A percentile compares a stretch with the other conserved stretches of the same genome.
Conservation (phyloP, 2,888 invertebrate species). For the Gastrophysa polygoni region DNA sequence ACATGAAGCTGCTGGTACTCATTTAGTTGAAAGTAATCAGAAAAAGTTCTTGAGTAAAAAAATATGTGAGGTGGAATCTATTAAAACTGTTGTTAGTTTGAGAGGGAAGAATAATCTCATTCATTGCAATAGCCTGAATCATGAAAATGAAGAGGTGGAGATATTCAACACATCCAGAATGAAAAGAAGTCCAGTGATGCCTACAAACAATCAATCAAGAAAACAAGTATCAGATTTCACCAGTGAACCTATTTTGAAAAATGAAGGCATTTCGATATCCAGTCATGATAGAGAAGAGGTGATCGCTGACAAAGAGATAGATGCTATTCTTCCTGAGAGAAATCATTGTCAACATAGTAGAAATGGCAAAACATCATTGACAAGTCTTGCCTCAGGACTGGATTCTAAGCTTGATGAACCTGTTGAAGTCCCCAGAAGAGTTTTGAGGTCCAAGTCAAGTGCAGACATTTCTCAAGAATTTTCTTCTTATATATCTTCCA, state of each 20-base stretch:
- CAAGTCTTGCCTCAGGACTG: background rate
- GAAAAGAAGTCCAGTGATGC: slow-evolving; percentile 5
- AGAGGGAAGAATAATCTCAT: slow-evolving; percentile 13
- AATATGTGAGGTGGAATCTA: background rate
- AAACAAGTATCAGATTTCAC: background rate
- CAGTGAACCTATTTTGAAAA: background rate
- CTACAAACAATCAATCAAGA: background rate
- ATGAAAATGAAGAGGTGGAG: slow-evolving; percentile 26
- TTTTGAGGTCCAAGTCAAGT: slow-evolving; percentile 15
- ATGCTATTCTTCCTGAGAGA: too few relatives aligned
- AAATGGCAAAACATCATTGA: background rate
- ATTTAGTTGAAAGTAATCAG: slow-evolving; percentile 15
- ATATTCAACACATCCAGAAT: slow-evolving; percentile 18
- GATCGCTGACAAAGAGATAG: background rate
- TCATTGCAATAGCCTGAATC: slow-evolving; percentile 22
- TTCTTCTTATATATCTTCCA: background rate
- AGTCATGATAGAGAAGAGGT: background rate
- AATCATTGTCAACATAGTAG: too few relatives aligned
- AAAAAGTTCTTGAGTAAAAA: slow-evolving; percentile 20
- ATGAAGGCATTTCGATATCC: background rate
- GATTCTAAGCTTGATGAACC: background rate
- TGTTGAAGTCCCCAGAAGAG: slow-evolving; percentile 4
- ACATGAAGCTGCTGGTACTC: slow-evolving; percentile 28
- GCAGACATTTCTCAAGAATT: slow-evolving; percentile 1
- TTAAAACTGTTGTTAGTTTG: background rate